Conservation (phyloP, 2,888 invertebrate species). For the Cephus pulcher region DNA sequence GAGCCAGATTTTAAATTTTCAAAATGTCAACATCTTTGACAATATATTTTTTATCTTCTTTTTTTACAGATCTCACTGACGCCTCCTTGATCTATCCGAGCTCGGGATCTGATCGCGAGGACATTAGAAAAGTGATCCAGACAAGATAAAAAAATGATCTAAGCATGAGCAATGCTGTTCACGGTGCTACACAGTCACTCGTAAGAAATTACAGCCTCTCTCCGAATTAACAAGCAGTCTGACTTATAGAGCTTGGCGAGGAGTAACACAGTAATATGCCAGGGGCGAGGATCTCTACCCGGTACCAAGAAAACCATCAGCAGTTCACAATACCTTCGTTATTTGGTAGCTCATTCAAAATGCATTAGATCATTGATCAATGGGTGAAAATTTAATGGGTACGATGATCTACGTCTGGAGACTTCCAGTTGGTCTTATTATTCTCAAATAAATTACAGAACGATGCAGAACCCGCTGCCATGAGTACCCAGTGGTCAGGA, state of each 20-base stretch:
- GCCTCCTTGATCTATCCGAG: background rate
- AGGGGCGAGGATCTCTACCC: background rate
- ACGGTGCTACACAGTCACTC: background rate
- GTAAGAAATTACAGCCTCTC: background rate
- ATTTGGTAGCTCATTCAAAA: conserved; percentile 14
- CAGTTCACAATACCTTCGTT: background rate
- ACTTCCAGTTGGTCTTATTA: background rate
- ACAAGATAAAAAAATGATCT: background rate
- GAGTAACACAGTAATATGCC: background rate
- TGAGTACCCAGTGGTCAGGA: background rate
- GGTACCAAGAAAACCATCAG: background rate
- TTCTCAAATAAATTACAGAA: conserved; percentile 10
- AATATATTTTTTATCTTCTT: background rate
- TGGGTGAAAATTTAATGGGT: background rate
- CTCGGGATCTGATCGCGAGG: background rate
- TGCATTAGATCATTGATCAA: conserved; percentile 11
- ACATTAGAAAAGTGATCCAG: background rate
- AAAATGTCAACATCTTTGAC: background rate
- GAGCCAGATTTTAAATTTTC: background rate
- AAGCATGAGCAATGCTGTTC: background rate
- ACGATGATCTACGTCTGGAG: background rate
- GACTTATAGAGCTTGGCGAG: background rate
- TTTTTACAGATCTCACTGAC: background rate
- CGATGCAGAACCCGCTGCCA: background rate
- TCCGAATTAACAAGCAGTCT: background rate